Evolutionary conservation across 2,888 invertebrate genomes (phyloP), one percentile per base, ranked within the genome.

Genomic region (Eupithecia centaureata): DNA sequence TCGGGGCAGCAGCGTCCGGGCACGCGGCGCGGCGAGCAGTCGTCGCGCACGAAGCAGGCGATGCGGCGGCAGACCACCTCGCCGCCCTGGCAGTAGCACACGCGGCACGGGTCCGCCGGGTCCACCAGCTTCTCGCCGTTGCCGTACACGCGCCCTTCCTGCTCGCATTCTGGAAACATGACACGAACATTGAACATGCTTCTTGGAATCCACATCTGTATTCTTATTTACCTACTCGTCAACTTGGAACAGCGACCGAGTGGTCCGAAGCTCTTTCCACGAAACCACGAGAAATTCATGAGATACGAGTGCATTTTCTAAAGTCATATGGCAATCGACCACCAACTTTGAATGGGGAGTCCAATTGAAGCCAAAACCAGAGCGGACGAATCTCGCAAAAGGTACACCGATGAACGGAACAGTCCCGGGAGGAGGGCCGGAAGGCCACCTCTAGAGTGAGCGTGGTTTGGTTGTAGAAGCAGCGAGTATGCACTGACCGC

Each of bases 31-130:
- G 96, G 96, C 79, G 95, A 94, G 88, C 97, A 97, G 88, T 97
- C 97, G 75, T 95, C 95, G 63, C 97, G 93, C 76, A 95, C 94
- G 88, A 95, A 96, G 88, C 97, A 97, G 62, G 96, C 95, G 74
- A 97, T 95, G 71, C 95, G 94, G 58, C 96, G 95, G 88, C 97
- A 97, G 79, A 96, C 95, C 77, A 97, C 95, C 85, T 96, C 96
- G 1, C 96, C 96, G 27, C 96, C 96, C 88, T 96, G 95, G 87
- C 97, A 97, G 89, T 96, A 96, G 88, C 97, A 97, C 69, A 96
- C 96, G 79, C 95, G 95, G 90, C 97, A 97, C 30, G 96, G 96
- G 76, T 95, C 95, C 75, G 94, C 94, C 5, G 95, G 95, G 82
- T 95, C 95, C 74, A 95, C 94, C 69, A 97, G 92, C 85, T 95